Evolutionary conservation across 2,888 invertebrate species (phyloP).

Genomic region (Dicyrtoma fusca): DNA sequence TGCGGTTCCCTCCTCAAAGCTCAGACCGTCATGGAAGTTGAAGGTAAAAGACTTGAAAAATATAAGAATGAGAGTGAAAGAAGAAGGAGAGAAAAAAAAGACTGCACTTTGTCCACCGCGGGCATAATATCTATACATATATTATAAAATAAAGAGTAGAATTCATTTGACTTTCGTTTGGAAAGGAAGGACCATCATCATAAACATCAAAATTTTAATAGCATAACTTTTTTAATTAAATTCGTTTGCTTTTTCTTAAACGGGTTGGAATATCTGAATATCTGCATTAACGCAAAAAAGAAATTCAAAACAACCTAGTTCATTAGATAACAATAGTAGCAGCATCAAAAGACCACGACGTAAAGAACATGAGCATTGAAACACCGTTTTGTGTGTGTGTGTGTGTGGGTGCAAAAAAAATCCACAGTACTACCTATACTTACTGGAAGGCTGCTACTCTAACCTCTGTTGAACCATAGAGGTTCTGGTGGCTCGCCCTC

Average conservation of each 20-base stretch:
- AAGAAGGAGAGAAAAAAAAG: background rate
- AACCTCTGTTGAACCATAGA: background rate
- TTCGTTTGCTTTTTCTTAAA: conserved; percentile 1
- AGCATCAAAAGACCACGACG: no score
- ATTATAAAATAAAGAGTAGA: conserved; percentile 1
- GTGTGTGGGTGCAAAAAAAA: no score
- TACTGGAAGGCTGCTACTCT: background rate
- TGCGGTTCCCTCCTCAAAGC: no score
- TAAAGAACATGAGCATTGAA: no score
- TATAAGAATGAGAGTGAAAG: background rate
- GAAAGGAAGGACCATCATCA: background rate
- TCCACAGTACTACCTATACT: no score
- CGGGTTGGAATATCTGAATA: background rate
- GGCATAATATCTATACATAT: no score
- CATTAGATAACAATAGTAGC: no score
- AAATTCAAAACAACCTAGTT: no score
- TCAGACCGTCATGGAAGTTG: background rate
- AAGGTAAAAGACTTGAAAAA: background rate
- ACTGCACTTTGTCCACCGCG: no score
- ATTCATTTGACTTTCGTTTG: no score
- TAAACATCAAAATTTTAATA: conserved; percentile 10
- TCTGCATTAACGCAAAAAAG: background rate
- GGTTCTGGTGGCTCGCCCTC: background rate
- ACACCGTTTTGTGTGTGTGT: no score
- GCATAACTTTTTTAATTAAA: conserved; percentile 25